Conservation (phyloP, 2,888 invertebrate species). For the Eupithecia centaureata region DNA sequence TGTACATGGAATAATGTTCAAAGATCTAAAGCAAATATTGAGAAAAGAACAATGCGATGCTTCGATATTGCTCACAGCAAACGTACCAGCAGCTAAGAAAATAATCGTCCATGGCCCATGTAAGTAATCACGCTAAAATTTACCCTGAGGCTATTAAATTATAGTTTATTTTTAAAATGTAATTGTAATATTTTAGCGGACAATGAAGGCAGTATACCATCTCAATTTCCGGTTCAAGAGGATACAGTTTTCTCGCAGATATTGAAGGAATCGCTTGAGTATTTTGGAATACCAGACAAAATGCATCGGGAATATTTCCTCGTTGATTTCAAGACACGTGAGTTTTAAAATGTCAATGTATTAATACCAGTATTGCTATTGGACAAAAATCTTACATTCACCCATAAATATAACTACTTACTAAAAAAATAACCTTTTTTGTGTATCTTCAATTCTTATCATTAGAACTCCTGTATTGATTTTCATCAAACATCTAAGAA, state of each 20-base stretch:
- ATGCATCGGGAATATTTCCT: slow-evolving; percentile 95
- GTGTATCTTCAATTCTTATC: too few relatives aligned
- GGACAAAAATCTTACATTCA: too few relatives aligned
- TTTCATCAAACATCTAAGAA: too few relatives aligned
- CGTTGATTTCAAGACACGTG: slow-evolving; percentile 99
- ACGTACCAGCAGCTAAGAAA: slow-evolving; percentile 99
- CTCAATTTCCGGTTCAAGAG: slow-evolving; percentile 99
- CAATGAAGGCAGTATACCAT: slow-evolving; percentile 97
- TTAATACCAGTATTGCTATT: too few relatives aligned
- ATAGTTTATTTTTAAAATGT: slow-evolving; percentile 9
- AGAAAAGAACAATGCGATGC: slow-evolving; percentile 99
- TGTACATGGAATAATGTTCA: slow-evolving; percentile 99
- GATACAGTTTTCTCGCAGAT: slow-evolving; percentile 98
- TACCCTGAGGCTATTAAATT: not conserved
- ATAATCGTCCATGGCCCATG: slow-evolving; percentile 96
- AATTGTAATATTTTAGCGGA: slow-evolving; percentile 80
- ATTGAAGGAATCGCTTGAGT: slow-evolving; percentile 97
- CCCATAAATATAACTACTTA: not conserved
- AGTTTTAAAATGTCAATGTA: too few relatives aligned
- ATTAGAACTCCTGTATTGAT: too few relatives aligned
- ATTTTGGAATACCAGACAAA: slow-evolving; percentile 97
- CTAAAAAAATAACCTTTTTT: too few relatives aligned
- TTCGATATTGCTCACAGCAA: slow-evolving; percentile 97
- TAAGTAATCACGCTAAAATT: slow-evolving; percentile 45
- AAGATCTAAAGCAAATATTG: slow-evolving; percentile 99